Conservation (phyloP, 2,888 invertebrate species). For the Clepsis dumicolana region DNA sequence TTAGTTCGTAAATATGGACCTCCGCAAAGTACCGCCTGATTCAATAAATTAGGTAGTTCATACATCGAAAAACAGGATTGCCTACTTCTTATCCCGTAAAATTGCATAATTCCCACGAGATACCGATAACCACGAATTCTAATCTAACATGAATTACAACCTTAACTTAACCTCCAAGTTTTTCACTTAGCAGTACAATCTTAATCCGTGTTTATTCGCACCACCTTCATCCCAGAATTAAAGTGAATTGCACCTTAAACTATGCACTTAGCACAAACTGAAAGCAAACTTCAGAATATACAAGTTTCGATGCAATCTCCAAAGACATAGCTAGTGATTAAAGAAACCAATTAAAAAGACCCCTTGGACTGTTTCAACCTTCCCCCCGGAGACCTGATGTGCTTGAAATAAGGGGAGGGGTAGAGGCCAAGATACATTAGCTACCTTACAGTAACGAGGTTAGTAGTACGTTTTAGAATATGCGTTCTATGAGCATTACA, state of each 20-base stretch:
- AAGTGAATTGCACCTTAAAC: slow-evolving; percentile 39
- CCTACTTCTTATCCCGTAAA: too few species aligned
- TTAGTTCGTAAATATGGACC: too few species aligned
- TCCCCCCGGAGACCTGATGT: neutral
- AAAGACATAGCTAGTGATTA: slow-evolving; percentile 42
- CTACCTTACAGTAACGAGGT: slow-evolving; percentile 29
- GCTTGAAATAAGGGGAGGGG: neutral
- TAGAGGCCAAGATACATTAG: slow-evolving; percentile 4
- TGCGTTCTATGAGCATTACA: slow-evolving; percentile 42
- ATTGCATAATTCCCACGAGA: too few species aligned
- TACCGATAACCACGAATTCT: too few species aligned
- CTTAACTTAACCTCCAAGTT: neutral
- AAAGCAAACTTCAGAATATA: slow-evolving; percentile 42
- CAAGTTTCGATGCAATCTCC: slow-evolving; percentile 44
- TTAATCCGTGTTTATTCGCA: slow-evolving; percentile 32
- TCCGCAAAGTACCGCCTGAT: too few species aligned
- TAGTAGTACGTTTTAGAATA: slow-evolving; percentile 42
- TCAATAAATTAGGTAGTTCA: too few species aligned
- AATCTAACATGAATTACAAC: neutral
- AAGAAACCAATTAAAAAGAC: slow-evolving; percentile 31
- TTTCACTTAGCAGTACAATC: slow-evolving; percentile 14
- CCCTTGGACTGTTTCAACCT: neutral
- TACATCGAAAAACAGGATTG: too few species aligned
- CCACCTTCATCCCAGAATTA: slow-evolving; percentile 30
- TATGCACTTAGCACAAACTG: slow-evolving; percentile 41